Percentiles rank a stretch among this genome's conserved stretches.
Evolutionary conservation across 2,888 invertebrate genomes (phyloP).

Genomic region (Itoplectis maculator): DNA sequence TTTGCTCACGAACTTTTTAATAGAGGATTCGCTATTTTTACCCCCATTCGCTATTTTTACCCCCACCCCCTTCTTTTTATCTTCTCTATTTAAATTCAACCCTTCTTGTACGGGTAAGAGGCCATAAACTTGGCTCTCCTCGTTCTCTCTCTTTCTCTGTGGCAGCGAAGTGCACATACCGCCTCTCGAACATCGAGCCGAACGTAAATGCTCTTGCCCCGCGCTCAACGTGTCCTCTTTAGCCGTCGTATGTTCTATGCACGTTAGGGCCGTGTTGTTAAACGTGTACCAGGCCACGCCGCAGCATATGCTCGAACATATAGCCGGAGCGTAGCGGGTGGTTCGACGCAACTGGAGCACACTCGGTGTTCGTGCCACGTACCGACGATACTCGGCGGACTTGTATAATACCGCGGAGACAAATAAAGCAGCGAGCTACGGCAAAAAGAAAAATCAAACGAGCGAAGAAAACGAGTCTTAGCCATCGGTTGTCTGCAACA

Average conservation of each 20-base stretch:
- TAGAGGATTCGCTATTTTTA: too few species aligned
- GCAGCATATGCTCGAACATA: slow-evolving; percentile 76
- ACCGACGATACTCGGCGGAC: slow-evolving; percentile 33
- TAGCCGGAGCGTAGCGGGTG: slow-evolving; percentile 79
- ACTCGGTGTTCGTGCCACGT: slow-evolving; percentile 7
- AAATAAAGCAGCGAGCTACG: background rate
- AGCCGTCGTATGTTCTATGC: slow-evolving; percentile 28
- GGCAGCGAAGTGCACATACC: slow-evolving; percentile 17
- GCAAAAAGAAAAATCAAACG: background rate
- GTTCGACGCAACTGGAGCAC: slow-evolving; percentile 75
- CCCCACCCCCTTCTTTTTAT: background rate
- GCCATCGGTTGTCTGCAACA: slow-evolving; percentile 24
- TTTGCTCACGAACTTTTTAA: too few species aligned
- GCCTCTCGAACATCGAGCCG: slow-evolving; percentile 50
- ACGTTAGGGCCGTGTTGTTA: slow-evolving; percentile 36
- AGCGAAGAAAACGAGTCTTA: slow-evolving; percentile 16
- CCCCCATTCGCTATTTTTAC: background rate
- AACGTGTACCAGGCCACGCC: slow-evolving; percentile 56
- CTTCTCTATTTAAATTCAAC: slow-evolving; percentile 60
- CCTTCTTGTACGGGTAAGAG: slow-evolving; percentile 62
- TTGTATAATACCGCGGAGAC: slow-evolving; percentile 9
- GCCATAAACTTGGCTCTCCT: slow-evolving; percentile 12
- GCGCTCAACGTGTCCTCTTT: slow-evolving; percentile 13
- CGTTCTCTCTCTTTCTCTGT: slow-evolving; percentile 10
- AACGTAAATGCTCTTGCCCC: slow-evolving; percentile 55